phyloP scores from a whole-genome alignment of 2,797 vertebrate species.

The Chloroceryle inda region DNA sequence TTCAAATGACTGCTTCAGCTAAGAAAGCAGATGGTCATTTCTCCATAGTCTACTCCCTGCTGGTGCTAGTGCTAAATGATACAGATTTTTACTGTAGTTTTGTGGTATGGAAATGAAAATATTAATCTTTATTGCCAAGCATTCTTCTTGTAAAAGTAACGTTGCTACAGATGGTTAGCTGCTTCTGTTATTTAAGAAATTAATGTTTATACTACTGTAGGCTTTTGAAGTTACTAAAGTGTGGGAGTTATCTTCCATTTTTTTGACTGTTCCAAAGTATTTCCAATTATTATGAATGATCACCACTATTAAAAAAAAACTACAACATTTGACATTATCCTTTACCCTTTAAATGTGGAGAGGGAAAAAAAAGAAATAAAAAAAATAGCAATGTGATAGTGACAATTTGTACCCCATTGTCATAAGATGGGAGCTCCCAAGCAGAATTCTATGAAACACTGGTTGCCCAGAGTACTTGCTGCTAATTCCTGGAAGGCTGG shows the following conservation, averaged over 20 bases:
- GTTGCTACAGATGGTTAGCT: not conserved
- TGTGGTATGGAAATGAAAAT: not conserved
- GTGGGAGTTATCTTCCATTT: not conserved
- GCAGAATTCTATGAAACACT: not conserved
- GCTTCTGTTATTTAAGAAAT: not conserved
- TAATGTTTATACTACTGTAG: not conserved
- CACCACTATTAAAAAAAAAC: not conserved
- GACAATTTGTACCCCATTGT: not conserved
- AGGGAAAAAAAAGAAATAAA: not conserved
- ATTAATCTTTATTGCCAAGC: not conserved
- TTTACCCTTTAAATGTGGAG: not conserved
- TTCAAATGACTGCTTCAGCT: not conserved
- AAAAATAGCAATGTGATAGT: not conserved
- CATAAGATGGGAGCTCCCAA: slow-evolving; percentile 5
- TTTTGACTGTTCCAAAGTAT: not conserved
- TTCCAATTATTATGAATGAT: not conserved
- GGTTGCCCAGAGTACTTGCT: slow-evolving; percentile 27
- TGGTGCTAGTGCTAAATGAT: not conserved
- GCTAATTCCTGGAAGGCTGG: slow-evolving; percentile 63
- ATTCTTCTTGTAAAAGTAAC: not conserved
- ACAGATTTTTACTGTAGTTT: not conserved
- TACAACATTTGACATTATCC: not conserved
- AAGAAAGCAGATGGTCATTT: slow-evolving; percentile 41
- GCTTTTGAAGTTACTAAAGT: not conserved
- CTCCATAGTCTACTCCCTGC: not conserved